A percentile compares a stretch with the other conserved stretches of the same genome.
These are phyloP conservation scores for Psettodes erumei DNA, from an alignment of 2,113 vertebrate species.

Conservation along the genomic window DNA sequence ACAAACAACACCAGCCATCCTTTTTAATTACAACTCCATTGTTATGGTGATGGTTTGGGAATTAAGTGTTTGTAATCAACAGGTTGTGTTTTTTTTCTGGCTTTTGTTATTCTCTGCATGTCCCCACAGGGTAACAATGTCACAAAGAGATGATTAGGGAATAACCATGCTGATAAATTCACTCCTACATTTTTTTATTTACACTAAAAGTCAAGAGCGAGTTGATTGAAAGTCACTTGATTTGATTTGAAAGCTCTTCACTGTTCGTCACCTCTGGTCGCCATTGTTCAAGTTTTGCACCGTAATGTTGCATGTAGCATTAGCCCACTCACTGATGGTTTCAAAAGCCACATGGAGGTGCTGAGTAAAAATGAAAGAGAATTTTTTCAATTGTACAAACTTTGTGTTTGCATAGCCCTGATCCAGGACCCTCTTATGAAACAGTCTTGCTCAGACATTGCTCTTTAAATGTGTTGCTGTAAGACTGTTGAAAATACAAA, in stretches of 20 bases:
- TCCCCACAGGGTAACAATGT: not conserved
- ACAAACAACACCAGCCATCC: constrained; percentile 6
- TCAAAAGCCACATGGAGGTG: not conserved
- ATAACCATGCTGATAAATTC: not conserved
- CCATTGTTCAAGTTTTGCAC: not conserved
- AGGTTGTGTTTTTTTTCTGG: not conserved
- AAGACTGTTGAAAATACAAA: too few species aligned
- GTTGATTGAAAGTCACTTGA: not conserved
- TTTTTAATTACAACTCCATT: constrained; percentile 38
- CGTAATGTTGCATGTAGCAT: too few species aligned
- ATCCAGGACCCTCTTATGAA: too few species aligned
- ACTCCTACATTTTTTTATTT: not conserved
- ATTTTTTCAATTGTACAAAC: too few species aligned
- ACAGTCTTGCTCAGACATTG: too few species aligned
- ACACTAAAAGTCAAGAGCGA: not conserved
- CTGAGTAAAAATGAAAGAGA: too few species aligned
- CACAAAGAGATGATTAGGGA: not conserved
- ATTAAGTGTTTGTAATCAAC: constrained; percentile 7
- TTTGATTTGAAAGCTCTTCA: not conserved
- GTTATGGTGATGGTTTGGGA: constrained; percentile 7
- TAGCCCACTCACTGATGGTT: not conserved
- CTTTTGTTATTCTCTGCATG: constrained; percentile 6
- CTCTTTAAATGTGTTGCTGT: too few species aligned
- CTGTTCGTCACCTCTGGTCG: not conserved
- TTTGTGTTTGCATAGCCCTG: too few species aligned